Evolutionary conservation across 2,888 invertebrate genomes (phyloP), one percentile per base, ranked within the genome.

Genomic region (Drosophila meridionalis): DNA sequence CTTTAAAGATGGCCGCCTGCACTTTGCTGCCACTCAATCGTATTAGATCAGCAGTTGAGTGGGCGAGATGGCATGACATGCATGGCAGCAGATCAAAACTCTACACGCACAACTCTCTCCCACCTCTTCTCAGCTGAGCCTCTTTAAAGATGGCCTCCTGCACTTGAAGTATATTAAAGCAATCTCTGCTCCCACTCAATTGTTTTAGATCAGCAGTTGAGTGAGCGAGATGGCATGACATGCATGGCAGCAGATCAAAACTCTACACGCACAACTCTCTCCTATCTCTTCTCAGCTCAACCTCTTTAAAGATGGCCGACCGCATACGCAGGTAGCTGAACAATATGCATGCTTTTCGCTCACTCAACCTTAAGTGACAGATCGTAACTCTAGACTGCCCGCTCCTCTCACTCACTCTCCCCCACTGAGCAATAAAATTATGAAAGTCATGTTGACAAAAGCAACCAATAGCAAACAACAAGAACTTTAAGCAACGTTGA

Each of bases 401-500:
- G 4, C 12, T 14, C 8, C 7, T 8, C 47, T 30, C 30, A 4
- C 43, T 45, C 20, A n/a, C 4, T 26, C 47, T 34, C 7, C 8
- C 11, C 6, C 42, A 40, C 40, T 11, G 9, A 26, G 11, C 66
- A 65, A 63, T 32, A 28, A 56, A 68, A 56, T 56, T 64, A 42
- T 48, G 40, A 47, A 11, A n/a, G 38, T 12, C 30, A 11, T 45
- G 43, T 32, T 55, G 30, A 34, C 11, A 50, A 30, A 34, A 36
- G 20, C 42, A 28, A 32, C 26, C 50, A 53, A 60, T 48, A 20
- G 42, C 36, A 38, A 50, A 38, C 36, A 42, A 43, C 47, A 45
- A 50, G 20, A 53, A 50, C 56, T 52, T 4, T 68, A 53, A 57
- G 55, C 76, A 67, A 69, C 59, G 55, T 56, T 52, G 65, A 50